Base-by-base conservation (phyloP, 2,113 vertebrate species). In the Atherinomorus stipes region DNA sequence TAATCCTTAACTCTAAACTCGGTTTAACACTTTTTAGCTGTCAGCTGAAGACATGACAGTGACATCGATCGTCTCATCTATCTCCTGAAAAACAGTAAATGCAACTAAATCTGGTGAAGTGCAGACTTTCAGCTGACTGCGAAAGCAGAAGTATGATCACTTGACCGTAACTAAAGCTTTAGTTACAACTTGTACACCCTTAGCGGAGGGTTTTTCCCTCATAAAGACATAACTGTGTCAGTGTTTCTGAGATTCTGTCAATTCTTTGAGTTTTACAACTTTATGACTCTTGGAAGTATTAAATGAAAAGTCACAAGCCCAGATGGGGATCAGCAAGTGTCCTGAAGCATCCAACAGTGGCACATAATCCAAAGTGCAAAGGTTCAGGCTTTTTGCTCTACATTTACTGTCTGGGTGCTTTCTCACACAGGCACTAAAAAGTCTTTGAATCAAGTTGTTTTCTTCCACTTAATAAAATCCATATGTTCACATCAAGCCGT, bases 401-500 rank as follows among this genome's bases (percentile, higher is more conserved):
- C 31, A 34, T 34, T 34, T 34, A 4, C 5, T 34, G 9, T 34
- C 42, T 13, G 2, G 16, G 42, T 44, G 42, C 16, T 13, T 19
- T 45, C 44, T 7, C 6, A 45, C 44, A 7, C 44, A 45, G 16
- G 18, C 44, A 45, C 4, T 1, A 15, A 42, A 13, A 13, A 13
- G 12, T 15, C 12, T 44, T 44, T 18, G 15, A 44, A 5, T 16
- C 1, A 18, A 19, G 16, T 19, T 47, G 25, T 45, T 69, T 68
- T 49, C 53, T 49, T 15, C 18, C n/a, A 22, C 63, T 77, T 70
- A 3, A 87, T 80, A 15, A 54, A 66, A 72, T 45, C 84, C 70
- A 76, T 61, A 66, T 76, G 70, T 38, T 44, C 11, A 23, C 15
- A 38, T 52, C 18, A 37, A 66, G 37, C 61, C 23, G 15, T 58